Conservation (phyloP, 2,888 invertebrate species). For the Acleris literana region DNA sequence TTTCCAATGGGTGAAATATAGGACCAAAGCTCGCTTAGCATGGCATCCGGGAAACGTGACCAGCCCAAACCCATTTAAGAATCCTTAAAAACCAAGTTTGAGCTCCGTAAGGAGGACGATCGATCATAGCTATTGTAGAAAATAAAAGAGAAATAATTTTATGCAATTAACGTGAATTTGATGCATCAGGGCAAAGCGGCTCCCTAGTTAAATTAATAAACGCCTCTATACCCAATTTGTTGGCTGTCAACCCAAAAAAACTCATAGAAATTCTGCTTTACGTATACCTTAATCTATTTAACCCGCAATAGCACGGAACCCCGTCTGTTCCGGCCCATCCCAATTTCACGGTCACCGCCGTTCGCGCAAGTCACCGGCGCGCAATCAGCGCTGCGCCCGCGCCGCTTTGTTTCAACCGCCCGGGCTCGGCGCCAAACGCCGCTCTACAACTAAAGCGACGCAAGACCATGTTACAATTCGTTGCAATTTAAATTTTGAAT, state of each 20-base stretch:
- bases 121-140: too few relatives aligned
- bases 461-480: constrained; percentile 17
- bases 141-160: too few relatives aligned
- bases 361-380: constrained; percentile 66
- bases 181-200: too few relatives aligned
- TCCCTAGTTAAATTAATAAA: too few relatives aligned
- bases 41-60: too few relatives aligned
- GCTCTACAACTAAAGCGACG: constrained; percentile 1
- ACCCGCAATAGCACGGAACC: constrained; percentile 24
- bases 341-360: constrained; percentile 56
- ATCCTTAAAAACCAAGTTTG: too few relatives aligned
- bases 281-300: background rate
- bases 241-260: constrained; percentile 2
- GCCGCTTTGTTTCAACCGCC: constrained; percentile 66
- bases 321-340: constrained; percentile 23
- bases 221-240: too few relatives aligned
- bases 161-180: too few relatives aligned
- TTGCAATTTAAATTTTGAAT: background rate
- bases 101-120: too few relatives aligned
- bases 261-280: background rate
- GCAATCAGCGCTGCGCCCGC: constrained; percentile 61
- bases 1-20: too few relatives aligned
- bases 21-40: too few relatives aligned
- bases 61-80: too few relatives aligned
- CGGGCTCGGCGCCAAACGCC: constrained; percentile 53